Percentiles rank a stretch among this genome's conserved stretches.
These are phyloP conservation scores for Trichoplusia ni DNA, from an alignment of 1,140 invertebrate species.

Conservation along the genomic window DNA sequence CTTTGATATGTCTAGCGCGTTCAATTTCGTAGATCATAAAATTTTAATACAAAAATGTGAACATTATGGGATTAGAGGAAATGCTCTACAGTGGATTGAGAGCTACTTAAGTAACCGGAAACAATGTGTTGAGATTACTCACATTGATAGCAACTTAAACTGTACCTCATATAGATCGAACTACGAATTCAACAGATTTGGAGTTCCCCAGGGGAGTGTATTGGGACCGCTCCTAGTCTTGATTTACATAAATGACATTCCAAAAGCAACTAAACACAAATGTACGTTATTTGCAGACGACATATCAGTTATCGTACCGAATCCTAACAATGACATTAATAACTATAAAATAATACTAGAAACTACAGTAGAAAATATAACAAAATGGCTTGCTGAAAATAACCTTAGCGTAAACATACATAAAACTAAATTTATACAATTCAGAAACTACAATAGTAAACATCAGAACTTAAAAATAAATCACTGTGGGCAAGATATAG, in stretches of 20 bases:
- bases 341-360: background rate
- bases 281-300: background rate
- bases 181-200: background rate
- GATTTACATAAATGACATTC: too few relatives aligned
- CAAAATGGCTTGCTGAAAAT: background rate
- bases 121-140: background rate
- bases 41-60: background rate
- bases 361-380: slow-evolving; percentile 1
- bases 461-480: background rate
- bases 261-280: background rate
- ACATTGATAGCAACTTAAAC: background rate
- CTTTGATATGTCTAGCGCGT: background rate
- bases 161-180: too few relatives aligned
- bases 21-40: background rate
- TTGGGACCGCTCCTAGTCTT: too few relatives aligned
- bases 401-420: background rate
- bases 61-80: background rate
- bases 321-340: background rate
- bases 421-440: background rate
- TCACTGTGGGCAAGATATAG: background rate
- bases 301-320: background rate
- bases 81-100: background rate
- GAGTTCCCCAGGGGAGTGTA: background rate
- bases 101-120: background rate
- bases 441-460: background rate